Percentiles rank a stretch among this genome's conserved stretches.
phyloP scores from a whole-genome alignment of 2,888 invertebrate genomes.

The Orthosia gracilis region DNA sequence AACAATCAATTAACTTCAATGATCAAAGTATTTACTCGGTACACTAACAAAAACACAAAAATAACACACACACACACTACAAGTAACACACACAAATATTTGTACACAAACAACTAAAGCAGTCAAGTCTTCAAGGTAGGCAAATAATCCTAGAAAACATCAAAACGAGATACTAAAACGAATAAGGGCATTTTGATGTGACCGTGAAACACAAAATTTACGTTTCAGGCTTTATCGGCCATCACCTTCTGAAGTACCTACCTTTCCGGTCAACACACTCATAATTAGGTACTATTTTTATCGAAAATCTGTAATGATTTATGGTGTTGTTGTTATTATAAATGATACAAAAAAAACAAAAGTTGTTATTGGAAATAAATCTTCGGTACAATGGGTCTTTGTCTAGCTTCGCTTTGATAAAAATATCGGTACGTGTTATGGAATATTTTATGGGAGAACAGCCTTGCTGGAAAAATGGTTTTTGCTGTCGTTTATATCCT shows the following conservation, averaged over 20 bases:
- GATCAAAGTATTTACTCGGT: constrained; percentile 4
- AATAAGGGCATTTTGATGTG: constrained; percentile 4
- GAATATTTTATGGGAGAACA: constrained; percentile 19
- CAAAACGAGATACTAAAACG: constrained; percentile 18
- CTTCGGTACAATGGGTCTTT: constrained; percentile 22
- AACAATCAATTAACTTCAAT: constrained; percentile 7
- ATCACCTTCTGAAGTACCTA: constrained; percentile 23
- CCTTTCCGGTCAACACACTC: constrained; percentile 11
- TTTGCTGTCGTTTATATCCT: too few species aligned
- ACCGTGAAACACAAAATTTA: neutral
- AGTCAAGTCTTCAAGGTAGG: neutral
- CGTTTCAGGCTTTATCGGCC: constrained; percentile 19
- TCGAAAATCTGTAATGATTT: constrained; percentile 37
- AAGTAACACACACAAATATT: too few species aligned
- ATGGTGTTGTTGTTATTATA: constrained; percentile 38
- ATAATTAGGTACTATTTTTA: constrained; percentile 39
- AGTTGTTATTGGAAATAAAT: constrained; percentile 54
- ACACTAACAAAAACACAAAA: too few species aligned
- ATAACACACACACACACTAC: too few species aligned
- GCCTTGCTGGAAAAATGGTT: neutral
- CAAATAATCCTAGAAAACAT: constrained; percentile 10
- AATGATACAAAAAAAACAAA: constrained; percentile 22
- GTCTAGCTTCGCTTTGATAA: constrained; percentile 26
- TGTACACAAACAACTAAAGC: constrained; percentile 7
- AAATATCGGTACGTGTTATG: constrained; percentile 13